These are phyloP conservation scores for Hoplias malabaricus DNA, from an alignment of 2,113 vertebrate genomes.

Conservation along the genomic window DNA sequence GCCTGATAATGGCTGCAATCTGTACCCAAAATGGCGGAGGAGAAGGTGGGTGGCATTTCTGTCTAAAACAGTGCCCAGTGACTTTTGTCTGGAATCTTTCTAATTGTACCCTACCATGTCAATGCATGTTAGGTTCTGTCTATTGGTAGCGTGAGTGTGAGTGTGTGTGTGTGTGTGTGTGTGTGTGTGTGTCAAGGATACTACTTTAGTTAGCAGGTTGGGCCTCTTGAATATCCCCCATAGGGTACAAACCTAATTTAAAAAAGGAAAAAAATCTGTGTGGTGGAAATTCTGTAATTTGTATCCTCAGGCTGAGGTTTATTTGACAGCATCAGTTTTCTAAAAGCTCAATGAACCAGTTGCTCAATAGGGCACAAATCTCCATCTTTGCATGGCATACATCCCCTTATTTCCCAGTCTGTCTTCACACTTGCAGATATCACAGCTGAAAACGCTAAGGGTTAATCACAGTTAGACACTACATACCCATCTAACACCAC, in stretches of 20 bases:
- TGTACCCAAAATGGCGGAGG: conserved; percentile 65
- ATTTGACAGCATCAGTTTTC: too few species aligned
- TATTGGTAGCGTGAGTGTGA: not conserved
- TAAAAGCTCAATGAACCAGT: not conserved
- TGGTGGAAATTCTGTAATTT: too few species aligned
- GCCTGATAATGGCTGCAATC: conserved; percentile 72
- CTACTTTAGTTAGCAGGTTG: not conserved
- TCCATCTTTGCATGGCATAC: conserved; percentile 5
- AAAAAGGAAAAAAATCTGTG: too few species aligned
- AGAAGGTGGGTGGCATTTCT: conserved; percentile 48
- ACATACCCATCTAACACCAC: not conserved
- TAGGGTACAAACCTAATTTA: too few species aligned
- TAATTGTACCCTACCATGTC: conserved; percentile 59
- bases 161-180: too few species aligned
- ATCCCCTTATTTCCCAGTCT: not conserved
- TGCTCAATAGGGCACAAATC: not conserved
- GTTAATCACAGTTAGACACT: not conserved
- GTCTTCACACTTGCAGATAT: conserved; percentile 11
- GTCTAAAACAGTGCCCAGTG: conserved; percentile 64
- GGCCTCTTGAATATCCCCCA: not conserved
- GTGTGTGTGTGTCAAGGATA: not conserved
- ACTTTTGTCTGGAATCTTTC: conserved; percentile 60
- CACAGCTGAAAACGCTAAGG: conserved; percentile 2
- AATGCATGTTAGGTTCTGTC: not conserved
- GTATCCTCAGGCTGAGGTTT: too few species aligned